A percentile compares a stretch with the other conserved stretches of the same genome.
These are phyloP conservation scores for Lacerta viridis DNA, from an alignment of 2,797 vertebrate genomes.

Conservation along the genomic window DNA sequence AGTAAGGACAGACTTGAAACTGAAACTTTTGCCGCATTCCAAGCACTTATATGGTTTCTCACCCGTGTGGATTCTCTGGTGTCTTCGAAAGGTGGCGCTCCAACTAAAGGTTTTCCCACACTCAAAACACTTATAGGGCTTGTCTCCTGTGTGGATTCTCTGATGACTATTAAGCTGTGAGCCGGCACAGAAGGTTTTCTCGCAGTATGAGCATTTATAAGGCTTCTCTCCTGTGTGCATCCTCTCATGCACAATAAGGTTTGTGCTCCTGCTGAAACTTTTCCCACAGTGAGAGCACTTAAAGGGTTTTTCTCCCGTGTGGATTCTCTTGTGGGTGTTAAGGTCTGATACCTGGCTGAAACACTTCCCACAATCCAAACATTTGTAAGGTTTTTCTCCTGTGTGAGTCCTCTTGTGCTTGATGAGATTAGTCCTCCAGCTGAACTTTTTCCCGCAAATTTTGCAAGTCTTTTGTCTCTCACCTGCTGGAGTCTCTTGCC, in stretches of 20 bases:
- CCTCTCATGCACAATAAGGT: background rate
- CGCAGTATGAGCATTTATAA: background rate
- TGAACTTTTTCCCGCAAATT: background rate
- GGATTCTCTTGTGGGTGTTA: conserved; percentile 14
- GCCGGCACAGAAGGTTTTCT: background rate
- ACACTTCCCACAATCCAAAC: conserved; percentile 21
- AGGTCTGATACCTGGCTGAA: conserved; percentile 14
- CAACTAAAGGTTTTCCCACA: conserved; percentile 14
- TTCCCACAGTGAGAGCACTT: conserved; percentile 22
- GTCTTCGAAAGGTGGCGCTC: conserved; percentile 1
- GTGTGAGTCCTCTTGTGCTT: conserved; percentile 6
- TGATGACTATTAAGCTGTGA: conserved; percentile 12
- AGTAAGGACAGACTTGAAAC: background rate
- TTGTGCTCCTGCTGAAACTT: conserved; percentile 12
- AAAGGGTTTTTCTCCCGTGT: conserved; percentile 7
- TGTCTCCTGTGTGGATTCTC: conserved; percentile 27
- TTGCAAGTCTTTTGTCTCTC: background rate
- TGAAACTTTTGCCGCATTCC: background rate
- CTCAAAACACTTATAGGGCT: conserved; percentile 12
- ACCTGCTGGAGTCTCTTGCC: too few species aligned
- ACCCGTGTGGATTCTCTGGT: conserved; percentile 21
- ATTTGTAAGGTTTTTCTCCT: background rate
- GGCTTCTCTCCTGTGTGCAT: background rate
- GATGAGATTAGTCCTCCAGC: background rate
- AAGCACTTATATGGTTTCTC: background rate